Base-by-base conservation (phyloP, 2,888 invertebrate genomes). In the Coremacera marginata region DNA sequence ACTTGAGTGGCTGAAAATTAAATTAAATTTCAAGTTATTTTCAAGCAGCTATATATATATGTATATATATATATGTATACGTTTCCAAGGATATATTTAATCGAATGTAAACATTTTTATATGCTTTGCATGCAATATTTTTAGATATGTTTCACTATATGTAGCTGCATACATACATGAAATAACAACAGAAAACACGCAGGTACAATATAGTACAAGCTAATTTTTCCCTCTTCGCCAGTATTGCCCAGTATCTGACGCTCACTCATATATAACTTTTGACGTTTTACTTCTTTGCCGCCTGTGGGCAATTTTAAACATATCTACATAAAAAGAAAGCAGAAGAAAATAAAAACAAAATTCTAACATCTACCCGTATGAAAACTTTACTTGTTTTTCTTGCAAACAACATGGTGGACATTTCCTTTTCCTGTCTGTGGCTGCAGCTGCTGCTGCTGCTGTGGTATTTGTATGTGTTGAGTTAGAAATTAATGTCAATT, bases 61-160 rank as follows among this genome's bases (percentile, higher is more conserved):
- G 62, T 25, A 31, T 77, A 55, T n/a, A n/a, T 37, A 1, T 37
- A 8, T 8, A 8, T 7, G 62, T 25, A 31, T 77, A 55, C 37
- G 5, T 31, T 31, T 31, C 22, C 57, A 22, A 62, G 60, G 72
- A 70, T 74, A 73, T 70, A 62, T 68, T 74, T 70, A 14, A 62
- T 22, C 55, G 63, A 49, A 60, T 68, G 52, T 55, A 19, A 67
- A 62, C 22, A 57, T 14, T 62, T 27, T 51, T 49, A 57, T 11
- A 57, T 57, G 57, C 2, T 22, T 25, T n/a, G 57, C 25, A 57
- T n/a, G 19, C 9, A n/a, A 8, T 4, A 11, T 63, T 65, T 19
- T n/a, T 19, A 19, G 1, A 37, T 37, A 8, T 8, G 7, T 37
- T 8, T 8, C 5, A 8, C 7, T 37, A 4, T 4, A 7, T 37